Conservation (phyloP, 1,140 invertebrate genomes). For the Xylocopa sonorina region DNA sequence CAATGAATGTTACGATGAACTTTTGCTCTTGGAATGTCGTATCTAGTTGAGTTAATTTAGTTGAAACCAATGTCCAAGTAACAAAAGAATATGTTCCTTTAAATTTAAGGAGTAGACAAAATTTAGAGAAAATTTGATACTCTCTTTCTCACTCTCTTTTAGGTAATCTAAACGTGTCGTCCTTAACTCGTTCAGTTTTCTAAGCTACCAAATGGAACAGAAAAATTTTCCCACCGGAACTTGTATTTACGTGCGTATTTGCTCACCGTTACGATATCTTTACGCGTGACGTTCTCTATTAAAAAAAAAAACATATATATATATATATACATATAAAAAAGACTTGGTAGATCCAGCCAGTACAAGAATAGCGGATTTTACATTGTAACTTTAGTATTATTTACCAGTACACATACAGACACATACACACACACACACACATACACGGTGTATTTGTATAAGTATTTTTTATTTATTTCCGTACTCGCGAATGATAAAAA, state of each 20-base stretch:
- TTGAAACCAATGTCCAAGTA: not conserved
- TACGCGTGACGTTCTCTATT: slow-evolving; percentile 34
- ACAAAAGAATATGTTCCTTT: slow-evolving; percentile 17
- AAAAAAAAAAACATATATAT: slow-evolving; percentile 1
- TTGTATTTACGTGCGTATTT: slow-evolving; percentile 26
- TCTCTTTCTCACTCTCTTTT: too few species aligned
- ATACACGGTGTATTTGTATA: slow-evolving; percentile 50
- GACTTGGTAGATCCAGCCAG: slow-evolving; percentile 40
- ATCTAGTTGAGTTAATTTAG: not conserved
- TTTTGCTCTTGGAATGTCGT: not conserved
- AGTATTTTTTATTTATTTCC: slow-evolving; percentile 64
- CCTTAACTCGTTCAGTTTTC: not conserved
- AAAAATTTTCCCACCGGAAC: not conserved
- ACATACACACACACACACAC: too few species aligned
- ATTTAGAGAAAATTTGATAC: slow-evolving; percentile 7
- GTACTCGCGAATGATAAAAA: slow-evolving; percentile 38
- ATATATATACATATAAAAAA: slow-evolving; percentile 22
- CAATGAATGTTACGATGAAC: not conserved
- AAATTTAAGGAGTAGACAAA: not conserved
- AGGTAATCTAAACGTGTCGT: not conserved
- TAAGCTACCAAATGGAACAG: not conserved
- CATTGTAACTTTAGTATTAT: slow-evolving; percentile 51
- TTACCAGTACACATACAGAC: too few species aligned
- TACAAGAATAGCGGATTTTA: slow-evolving; percentile 43
- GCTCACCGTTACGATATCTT: slow-evolving; percentile 43